phyloP scores from a whole-genome alignment of 2,113 vertebrate genomes.

The Marmota monax region DNA sequence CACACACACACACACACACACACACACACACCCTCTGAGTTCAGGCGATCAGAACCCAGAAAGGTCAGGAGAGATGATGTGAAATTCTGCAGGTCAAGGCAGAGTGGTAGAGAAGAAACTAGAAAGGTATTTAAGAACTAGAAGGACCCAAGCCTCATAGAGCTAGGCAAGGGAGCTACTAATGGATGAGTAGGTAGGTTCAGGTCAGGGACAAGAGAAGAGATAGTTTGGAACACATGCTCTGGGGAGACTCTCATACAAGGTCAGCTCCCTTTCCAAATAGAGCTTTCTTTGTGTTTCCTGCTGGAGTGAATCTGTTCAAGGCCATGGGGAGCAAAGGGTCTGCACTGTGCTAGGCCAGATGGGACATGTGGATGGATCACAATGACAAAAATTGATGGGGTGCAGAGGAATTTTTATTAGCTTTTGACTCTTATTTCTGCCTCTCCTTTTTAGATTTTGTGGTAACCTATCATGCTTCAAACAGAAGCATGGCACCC shows the following conservation, averaged over 20 bases:
- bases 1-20: not conserved
- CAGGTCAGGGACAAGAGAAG: too few relatives aligned
- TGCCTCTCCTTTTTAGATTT: not conserved
- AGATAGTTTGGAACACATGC: fast-evolving
- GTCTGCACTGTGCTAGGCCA: not conserved
- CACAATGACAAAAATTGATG: not conserved
- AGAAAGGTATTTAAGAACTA: not conserved
- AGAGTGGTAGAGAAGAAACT: not conserved
- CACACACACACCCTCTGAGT: not conserved
- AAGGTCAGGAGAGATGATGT: not conserved
- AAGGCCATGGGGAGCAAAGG: not conserved
- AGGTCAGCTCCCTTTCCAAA: fast-evolving
- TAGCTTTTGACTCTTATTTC: not conserved
- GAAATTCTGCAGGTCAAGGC: not conserved
- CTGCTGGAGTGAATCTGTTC: not conserved
- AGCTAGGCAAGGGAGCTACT: not conserved
- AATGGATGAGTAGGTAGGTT: not conserved
- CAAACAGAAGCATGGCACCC: not conserved
- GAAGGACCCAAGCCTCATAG: not conserved
- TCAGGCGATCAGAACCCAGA: not conserved
- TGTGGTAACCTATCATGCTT: not conserved
- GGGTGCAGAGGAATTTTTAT: too few relatives aligned
- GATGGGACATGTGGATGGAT: not conserved
- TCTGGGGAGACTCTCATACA: not conserved
- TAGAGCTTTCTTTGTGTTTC: not conserved